Conservation (phyloP, 1,140 invertebrate genomes). For the Panulirus ornatus region DNA sequence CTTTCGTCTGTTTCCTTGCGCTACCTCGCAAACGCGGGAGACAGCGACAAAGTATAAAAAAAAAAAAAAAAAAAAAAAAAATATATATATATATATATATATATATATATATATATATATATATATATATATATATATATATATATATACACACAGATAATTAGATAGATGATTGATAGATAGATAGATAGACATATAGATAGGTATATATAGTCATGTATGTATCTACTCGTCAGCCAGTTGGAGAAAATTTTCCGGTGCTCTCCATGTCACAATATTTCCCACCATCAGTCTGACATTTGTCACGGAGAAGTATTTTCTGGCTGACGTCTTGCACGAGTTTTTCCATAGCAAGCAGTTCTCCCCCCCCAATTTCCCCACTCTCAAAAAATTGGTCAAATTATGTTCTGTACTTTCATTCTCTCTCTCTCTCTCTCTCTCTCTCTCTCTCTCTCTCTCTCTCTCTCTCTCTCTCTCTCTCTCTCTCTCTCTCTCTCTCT, state of each 20-base stretch:
- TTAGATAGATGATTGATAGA: background rate
- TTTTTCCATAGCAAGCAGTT: too few relatives aligned
- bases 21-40: too few relatives aligned
- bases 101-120: conserved; percentile 28
- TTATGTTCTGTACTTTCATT: background rate
- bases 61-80: background rate
- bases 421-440: background rate
- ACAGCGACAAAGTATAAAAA: too few relatives aligned
- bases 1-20: too few relatives aligned
- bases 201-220: too few relatives aligned
- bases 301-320: too few relatives aligned
- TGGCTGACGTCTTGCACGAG: too few relatives aligned
- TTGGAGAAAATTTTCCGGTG: background rate
- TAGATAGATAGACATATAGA: too few relatives aligned
- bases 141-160: background rate
- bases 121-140: background rate
- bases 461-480: background rate
- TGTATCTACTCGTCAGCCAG: background rate
- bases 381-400: too few relatives aligned
- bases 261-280: too few relatives aligned
- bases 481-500: background rate
- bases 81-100: conserved; percentile 25
- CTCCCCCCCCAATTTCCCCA: too few relatives aligned
- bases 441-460: conserved; percentile 11
- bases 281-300: too few relatives aligned